phyloP scores from a whole-genome alignment of 2,797 vertebrate genomes.

The Cossypha dichroa region DNA sequence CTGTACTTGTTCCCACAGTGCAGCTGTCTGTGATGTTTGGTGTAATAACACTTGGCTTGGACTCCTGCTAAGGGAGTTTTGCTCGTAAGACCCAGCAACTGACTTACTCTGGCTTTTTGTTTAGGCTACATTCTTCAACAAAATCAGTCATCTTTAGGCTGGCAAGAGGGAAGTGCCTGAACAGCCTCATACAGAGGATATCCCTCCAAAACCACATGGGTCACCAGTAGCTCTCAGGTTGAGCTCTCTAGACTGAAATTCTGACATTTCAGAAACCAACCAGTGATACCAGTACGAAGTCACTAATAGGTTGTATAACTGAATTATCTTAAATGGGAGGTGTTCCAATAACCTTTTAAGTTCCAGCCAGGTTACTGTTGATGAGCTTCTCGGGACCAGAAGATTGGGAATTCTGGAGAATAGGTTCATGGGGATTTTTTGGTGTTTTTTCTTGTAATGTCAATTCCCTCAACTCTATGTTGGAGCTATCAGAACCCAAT shows the following conservation, averaged over 20 bases:
- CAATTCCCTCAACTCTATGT: neutral
- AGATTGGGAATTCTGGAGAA: neutral
- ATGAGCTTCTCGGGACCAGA: neutral
- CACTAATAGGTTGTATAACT: neutral
- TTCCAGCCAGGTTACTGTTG: neutral
- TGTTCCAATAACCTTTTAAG: neutral
- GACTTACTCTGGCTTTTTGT: neutral
- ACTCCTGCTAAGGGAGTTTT: neutral
- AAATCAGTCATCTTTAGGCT: neutral
- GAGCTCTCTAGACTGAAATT: neutral
- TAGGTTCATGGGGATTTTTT: accelerated
- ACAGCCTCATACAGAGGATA: neutral
- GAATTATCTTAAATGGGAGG: neutral
- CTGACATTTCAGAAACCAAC: neutral
- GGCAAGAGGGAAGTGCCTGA: neutral
- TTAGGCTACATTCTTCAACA: neutral
- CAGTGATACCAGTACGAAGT: neutral
- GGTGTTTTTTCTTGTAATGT: neutral
- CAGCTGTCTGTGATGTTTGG: neutral
- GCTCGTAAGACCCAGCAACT: neutral
- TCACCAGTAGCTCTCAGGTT: neutral
- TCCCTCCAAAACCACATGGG: neutral
- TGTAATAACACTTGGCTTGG: neutral
- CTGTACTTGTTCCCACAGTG: neutral
- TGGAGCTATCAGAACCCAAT: neutral